Percentiles rank a stretch among this genome's conserved stretches.
These are phyloP conservation scores for Mactra quadrangularis DNA, from an alignment of 1,140 invertebrate species.

Conservation along the genomic window DNA sequence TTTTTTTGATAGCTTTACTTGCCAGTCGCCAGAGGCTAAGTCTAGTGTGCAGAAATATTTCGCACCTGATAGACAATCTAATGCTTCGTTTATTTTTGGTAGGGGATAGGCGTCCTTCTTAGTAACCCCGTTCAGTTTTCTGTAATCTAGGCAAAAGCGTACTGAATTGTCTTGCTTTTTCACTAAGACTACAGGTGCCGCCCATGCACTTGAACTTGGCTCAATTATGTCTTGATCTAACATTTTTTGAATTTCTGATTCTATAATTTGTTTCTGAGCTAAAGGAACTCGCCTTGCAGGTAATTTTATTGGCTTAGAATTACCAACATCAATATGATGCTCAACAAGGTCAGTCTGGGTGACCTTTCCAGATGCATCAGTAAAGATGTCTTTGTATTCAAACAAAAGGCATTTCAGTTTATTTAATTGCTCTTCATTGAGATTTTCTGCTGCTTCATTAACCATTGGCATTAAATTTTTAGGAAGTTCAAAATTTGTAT, in stretches of 20 bases:
- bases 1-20: constrained; percentile 78
- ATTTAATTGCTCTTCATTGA: neutral
- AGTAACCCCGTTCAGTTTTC: constrained; percentile 79
- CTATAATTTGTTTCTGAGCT: constrained; percentile 17
- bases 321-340: constrained; percentile 53
- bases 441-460: neutral
- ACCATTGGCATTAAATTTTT: neutral
- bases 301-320: constrained; percentile 44
- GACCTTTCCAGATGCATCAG: constrained; percentile 4
- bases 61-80: constrained; percentile 72
- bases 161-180: constrained; percentile 84
- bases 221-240: constrained; percentile 68
- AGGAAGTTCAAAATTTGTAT: too few species aligned
- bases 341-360: constrained; percentile 19
- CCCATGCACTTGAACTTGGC: constrained; percentile 66
- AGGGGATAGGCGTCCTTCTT: constrained; percentile 84
- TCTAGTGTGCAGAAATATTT: constrained; percentile 83
- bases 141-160: constrained; percentile 85
- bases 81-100: constrained; percentile 84
- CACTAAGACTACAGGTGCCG: constrained; percentile 67
- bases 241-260: constrained; percentile 60
- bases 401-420: neutral
- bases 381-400: constrained; percentile 31
- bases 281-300: constrained; percentile 26
- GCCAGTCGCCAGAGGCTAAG: constrained; percentile 84